phyloP scores from a whole-genome alignment of 2,797 vertebrate species.

The Periophthalmus magnuspinnatus region DNA sequence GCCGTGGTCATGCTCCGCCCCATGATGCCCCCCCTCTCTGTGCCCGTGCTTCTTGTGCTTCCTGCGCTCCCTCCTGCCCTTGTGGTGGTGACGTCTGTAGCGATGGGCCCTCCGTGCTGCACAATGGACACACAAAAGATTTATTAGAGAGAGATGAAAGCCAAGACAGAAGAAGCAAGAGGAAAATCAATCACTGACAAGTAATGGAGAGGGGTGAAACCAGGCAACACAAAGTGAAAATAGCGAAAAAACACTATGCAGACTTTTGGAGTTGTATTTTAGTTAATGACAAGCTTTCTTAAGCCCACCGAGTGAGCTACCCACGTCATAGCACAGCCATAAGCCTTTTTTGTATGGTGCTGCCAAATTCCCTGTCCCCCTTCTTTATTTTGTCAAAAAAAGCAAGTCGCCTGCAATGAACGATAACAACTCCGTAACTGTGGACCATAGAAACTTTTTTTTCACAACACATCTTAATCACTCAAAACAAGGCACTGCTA shows the following conservation, averaged over 20 bases:
- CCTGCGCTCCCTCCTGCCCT: conserved; percentile 87
- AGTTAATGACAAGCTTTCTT: conserved; percentile 19
- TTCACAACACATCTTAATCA: conserved; percentile 53
- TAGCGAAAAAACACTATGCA: conserved; percentile 24
- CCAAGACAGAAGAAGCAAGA: conserved; percentile 2
- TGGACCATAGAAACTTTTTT: conserved; percentile 40
- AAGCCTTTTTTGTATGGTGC: conserved; percentile 41
- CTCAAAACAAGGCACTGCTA: conserved; percentile 50
- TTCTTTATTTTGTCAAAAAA: conserved; percentile 42
- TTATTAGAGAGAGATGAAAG: conserved; percentile 24
- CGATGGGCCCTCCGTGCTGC: conserved; percentile 88
- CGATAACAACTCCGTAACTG: conserved; percentile 48
- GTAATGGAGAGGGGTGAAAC: conserved; percentile 15
- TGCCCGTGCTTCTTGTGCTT: conserved; percentile 85
- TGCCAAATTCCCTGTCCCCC: conserved; percentile 47
- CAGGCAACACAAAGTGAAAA: conserved; percentile 17
- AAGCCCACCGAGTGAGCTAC: conserved; percentile 39
- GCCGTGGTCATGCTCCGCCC: conserved; percentile 62
- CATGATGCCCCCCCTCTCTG: conserved; percentile 71
- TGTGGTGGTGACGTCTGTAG: conserved; percentile 87
- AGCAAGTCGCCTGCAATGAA: conserved; percentile 43
- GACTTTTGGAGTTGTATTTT: conserved; percentile 32
- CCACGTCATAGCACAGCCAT: conserved; percentile 37
- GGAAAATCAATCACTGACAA: conserved; percentile 31
- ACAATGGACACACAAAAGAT: conserved; percentile 23